Percentiles rank a stretch among this genome's conserved stretches.
phyloP scores from a whole-genome alignment of 2,797 vertebrate genomes.

The Phyllotis vaccarum region DNA sequence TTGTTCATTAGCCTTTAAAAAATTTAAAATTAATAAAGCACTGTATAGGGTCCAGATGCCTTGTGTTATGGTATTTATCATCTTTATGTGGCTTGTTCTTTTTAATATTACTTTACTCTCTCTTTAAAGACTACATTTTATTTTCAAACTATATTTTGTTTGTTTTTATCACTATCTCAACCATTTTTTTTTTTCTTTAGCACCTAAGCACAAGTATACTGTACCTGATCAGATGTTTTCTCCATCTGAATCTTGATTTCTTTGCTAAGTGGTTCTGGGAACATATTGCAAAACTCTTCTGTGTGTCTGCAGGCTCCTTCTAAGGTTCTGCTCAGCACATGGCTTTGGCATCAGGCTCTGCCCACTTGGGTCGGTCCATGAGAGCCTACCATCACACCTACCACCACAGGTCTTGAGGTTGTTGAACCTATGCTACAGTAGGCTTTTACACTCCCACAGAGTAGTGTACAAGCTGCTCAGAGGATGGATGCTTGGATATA shows the following conservation, averaged over 20 bases:
- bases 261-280: not conserved
- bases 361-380: not conserved
- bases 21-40: no score
- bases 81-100: no score
- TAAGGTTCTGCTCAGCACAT: not conserved
- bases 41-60: no score
- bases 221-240: not conserved
- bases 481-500: not conserved
- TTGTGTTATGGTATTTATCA: no score
- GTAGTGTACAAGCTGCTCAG: not conserved
- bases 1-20: no score
- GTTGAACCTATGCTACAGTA: not conserved
- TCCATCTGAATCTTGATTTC: not conserved
- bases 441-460: not conserved
- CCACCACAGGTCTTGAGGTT: not conserved
- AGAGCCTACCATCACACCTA: no score
- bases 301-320: not conserved
- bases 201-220: not conserved
- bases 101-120: no score
- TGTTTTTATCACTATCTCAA: not conserved
- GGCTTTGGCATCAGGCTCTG: not conserved
- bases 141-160: not conserved
- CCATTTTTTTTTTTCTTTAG: not conserved
- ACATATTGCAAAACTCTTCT: not conserved
- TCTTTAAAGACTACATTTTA: not conserved